phyloP scores from a whole-genome alignment of 2,113 vertebrate genomes.

The Phylloscopus whistleri region DNA sequence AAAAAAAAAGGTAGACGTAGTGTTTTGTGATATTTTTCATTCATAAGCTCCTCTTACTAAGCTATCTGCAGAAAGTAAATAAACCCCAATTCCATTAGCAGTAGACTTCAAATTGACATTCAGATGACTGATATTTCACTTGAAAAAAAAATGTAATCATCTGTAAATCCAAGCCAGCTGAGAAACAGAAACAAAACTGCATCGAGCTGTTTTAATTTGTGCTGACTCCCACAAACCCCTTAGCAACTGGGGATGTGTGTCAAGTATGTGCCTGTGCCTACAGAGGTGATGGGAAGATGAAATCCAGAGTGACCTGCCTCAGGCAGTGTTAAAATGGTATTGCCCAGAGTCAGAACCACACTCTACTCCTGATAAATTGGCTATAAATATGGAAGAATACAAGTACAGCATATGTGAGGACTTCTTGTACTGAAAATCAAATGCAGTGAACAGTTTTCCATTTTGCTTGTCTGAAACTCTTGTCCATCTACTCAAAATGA shows the following conservation, averaged over 20 bases:
- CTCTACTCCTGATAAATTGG: background rate
- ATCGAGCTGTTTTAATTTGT: background rate
- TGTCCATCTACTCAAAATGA: background rate
- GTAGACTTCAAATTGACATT: background rate
- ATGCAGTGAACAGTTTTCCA: background rate
- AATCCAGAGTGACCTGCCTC: background rate
- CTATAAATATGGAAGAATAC: background rate
- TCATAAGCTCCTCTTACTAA: background rate
- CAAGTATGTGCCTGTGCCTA: background rate
- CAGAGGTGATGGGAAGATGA: background rate
- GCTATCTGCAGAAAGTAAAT: background rate
- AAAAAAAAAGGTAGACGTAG: background rate
- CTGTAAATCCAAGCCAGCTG: background rate
- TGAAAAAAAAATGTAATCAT: background rate
- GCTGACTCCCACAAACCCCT: background rate
- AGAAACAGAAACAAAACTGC: background rate
- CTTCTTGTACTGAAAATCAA: background rate
- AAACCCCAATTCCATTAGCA: background rate
- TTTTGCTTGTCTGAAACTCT: background rate
- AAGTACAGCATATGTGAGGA: background rate
- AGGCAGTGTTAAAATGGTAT: background rate
- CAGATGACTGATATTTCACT: background rate
- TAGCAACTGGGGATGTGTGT: background rate
- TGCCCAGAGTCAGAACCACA: background rate
- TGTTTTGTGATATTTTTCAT: background rate